These are phyloP conservation scores for Fukomys damarensis DNA, from an alignment of 2,113 vertebrate genomes.

Conservation along the genomic window DNA sequence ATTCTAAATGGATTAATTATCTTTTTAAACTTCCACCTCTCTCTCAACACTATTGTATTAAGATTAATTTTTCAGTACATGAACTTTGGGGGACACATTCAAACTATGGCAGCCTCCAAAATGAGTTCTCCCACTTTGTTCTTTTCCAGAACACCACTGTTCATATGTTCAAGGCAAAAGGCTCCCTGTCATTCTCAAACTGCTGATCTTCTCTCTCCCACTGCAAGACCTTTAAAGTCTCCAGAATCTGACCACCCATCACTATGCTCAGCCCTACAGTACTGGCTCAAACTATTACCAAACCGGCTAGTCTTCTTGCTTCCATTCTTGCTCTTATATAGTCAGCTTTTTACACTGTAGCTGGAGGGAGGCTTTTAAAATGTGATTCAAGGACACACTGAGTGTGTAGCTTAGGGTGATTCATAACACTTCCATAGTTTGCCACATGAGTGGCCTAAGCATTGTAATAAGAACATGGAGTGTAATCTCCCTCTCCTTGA, in stretches of 20 bases:
- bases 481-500: neutral
- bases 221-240: neutral
- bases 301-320: neutral
- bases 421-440: neutral
- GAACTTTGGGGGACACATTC: neutral
- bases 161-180: neutral
- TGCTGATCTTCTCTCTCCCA: neutral
- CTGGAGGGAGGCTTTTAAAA: neutral
- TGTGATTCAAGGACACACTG: neutral
- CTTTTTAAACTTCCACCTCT: neutral
- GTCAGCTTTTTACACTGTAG: neutral
- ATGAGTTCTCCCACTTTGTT: neutral
- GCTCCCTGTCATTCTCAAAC: neutral
- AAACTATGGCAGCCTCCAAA: neutral
- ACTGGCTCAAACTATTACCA: neutral
- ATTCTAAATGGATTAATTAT: neutral
- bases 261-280: neutral
- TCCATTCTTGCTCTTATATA: neutral
- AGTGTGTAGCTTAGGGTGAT: too few species aligned
- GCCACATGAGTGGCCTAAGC: neutral
- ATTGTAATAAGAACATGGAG: neutral
- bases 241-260: neutral
- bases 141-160: neutral
- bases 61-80: neutral
- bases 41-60: neutral